A percentile compares a stretch with the other conserved stretches of the same genome.
Evolutionary conservation across 2,888 invertebrate species (phyloP).

Genomic region (Conops quadrifasciatus): DNA sequence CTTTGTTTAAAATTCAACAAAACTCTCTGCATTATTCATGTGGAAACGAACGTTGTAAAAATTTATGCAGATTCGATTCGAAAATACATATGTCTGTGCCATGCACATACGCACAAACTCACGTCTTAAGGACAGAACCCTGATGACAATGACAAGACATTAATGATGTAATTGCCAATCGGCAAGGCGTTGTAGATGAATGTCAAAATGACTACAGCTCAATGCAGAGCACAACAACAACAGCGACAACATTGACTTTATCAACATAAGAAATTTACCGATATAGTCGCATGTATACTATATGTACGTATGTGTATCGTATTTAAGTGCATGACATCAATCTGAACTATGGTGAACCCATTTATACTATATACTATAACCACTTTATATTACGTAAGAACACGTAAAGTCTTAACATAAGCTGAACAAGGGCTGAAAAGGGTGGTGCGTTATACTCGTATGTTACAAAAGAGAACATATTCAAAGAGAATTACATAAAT

Average conservation of each 20-base stretch:
- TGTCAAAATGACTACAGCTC: constrained; percentile 15
- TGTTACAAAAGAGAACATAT: too few relatives aligned
- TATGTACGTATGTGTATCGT: background rate
- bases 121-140: background rate
- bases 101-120: background rate
- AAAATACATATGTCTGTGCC: background rate
- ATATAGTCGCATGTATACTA: background rate
- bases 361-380: background rate
- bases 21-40: constrained; percentile 29
- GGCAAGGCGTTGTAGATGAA: constrained; percentile 26
- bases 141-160: constrained; percentile 10
- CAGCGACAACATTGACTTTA: background rate
- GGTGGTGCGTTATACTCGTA: too few relatives aligned
- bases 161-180: constrained; percentile 35
- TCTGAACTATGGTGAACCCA: background rate
- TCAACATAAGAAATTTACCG: background rate
- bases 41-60: background rate
- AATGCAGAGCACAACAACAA: background rate
- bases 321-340: background rate
- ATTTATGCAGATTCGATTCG: constrained; percentile 22
- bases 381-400: background rate
- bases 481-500: too few relatives aligned
- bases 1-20: background rate
- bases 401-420: too few relatives aligned
- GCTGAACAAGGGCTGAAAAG: too few relatives aligned